These are phyloP conservation scores for Macroramphosus scolopax DNA, from an alignment of 2,797 vertebrate species.

Conservation along the genomic window DNA sequence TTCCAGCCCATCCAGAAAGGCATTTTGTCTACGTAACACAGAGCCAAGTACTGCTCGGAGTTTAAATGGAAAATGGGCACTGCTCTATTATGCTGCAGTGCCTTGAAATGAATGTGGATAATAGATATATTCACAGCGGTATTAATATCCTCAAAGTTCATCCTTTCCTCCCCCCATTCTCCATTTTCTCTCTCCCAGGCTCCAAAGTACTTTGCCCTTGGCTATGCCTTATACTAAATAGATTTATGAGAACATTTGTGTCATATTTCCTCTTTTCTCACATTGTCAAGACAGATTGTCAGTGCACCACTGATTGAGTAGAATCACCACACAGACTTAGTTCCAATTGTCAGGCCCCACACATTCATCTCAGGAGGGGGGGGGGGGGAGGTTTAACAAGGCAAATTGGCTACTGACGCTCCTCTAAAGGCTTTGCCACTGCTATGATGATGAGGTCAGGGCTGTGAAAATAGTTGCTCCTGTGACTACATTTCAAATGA, in stretches of 20 bases:
- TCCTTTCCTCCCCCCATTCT: slow-evolving; percentile 63
- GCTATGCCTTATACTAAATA: slow-evolving; percentile 81
- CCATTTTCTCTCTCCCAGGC: slow-evolving; percentile 74
- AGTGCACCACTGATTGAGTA: slow-evolving; percentile 72
- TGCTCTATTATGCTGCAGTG: slow-evolving; percentile 76
- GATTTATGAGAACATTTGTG: slow-evolving; percentile 84
- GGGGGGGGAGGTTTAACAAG: slow-evolving; percentile 70
- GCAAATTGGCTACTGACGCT: slow-evolving; percentile 73
- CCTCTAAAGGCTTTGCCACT: slow-evolving; percentile 58
- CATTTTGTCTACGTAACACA: slow-evolving; percentile 71
- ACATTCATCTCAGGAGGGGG: slow-evolving; percentile 71
- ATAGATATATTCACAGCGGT: slow-evolving; percentile 80
- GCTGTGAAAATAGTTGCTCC: slow-evolving; percentile 65
- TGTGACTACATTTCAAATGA: slow-evolving; percentile 50
- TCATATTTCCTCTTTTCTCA: slow-evolving; percentile 80
- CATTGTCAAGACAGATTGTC: slow-evolving; percentile 80
- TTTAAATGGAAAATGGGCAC: slow-evolving; percentile 74
- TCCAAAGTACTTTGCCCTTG: slow-evolving; percentile 81
- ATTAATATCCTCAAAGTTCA: slow-evolving; percentile 81
- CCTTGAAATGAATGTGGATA: slow-evolving; percentile 79
- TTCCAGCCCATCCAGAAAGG: slow-evolving; percentile 66
- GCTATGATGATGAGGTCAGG: slow-evolving; percentile 67
- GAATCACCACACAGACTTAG: slow-evolving; percentile 72
- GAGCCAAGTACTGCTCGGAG: slow-evolving; percentile 64
- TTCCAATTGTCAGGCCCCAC: slow-evolving; percentile 69